These are phyloP conservation scores for Dicranocentrus wangi DNA, from an alignment of 2,888 invertebrate species.

Conservation along the genomic window DNA sequence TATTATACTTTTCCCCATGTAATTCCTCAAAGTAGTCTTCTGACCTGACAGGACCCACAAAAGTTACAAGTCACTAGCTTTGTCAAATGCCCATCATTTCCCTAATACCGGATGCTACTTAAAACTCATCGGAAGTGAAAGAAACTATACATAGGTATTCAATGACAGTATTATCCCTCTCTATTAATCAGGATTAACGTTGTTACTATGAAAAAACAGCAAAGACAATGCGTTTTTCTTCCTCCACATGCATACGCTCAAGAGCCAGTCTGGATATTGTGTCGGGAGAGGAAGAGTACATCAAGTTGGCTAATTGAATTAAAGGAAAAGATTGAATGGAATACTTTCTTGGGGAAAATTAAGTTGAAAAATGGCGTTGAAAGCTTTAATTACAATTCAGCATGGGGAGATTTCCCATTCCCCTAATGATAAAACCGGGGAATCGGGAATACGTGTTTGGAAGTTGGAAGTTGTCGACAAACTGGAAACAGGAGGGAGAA, in stretches of 20 bases:
- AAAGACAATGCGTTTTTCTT: background rate
- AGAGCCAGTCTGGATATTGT: background rate
- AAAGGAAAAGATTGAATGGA: constrained; percentile 55
- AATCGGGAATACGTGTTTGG: no score
- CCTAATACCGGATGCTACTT: constrained; percentile 8
- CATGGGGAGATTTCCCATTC: no score
- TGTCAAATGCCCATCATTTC: no score
- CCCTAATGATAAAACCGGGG: constrained; percentile 9
- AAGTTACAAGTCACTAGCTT: no score
- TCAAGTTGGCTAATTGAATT: constrained; percentile 54
- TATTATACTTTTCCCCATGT: no score
- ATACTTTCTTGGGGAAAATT: constrained; percentile 59
- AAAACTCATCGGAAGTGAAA: constrained; percentile 3
- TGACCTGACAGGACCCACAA: no score
- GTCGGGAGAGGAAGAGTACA: constrained; percentile 22
- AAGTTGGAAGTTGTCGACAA: no score
- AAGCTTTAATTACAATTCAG: constrained; percentile 54
- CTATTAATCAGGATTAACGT: constrained; percentile 37
- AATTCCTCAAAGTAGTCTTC: no score
- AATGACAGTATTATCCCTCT: background rate
- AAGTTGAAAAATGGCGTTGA: constrained; percentile 59
- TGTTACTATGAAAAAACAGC: background rate
- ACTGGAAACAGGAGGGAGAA: no score
- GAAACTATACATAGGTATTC: background rate
- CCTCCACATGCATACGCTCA: background rate